These are phyloP conservation scores for Acridotheres tristis DNA, from an alignment of 2,797 vertebrate species.

Conservation along the genomic window DNA sequence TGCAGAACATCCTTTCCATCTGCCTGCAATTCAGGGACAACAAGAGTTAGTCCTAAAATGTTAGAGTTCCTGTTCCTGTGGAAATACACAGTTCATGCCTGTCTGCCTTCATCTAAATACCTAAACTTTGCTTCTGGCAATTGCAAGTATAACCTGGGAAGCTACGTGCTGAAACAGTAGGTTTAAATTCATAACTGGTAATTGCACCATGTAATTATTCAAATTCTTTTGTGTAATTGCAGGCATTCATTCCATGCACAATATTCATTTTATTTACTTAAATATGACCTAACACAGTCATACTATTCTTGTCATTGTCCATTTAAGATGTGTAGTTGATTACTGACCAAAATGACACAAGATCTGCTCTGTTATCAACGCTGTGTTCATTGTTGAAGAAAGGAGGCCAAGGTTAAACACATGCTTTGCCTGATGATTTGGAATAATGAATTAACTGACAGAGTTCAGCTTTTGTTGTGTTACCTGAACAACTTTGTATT, in stretches of 20 bases:
- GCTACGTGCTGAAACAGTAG: neutral
- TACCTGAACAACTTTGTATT: conserved; percentile 36
- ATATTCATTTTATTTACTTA: conserved; percentile 10
- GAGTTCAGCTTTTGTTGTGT: conserved; percentile 15
- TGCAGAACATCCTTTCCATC: neutral
- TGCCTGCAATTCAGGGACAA: neutral
- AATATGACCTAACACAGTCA: neutral
- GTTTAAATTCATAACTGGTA: conserved; percentile 9
- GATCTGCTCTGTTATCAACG: neutral
- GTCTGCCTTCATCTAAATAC: neutral
- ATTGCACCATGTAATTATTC: neutral
- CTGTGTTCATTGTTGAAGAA: conserved; percentile 21
- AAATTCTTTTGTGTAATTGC: neutral
- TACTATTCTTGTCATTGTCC: neutral
- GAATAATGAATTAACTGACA: conserved; percentile 3
- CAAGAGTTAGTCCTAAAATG: neutral
- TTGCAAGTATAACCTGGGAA: neutral
- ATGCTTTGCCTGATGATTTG: neutral
- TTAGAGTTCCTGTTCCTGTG: neutral
- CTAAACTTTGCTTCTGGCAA: neutral
- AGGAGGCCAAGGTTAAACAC: conserved; percentile 9
- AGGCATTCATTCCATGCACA: neutral
- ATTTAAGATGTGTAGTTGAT: conserved; percentile 11
- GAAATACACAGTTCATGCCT: neutral
- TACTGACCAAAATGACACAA: neutral